phyloP scores from a whole-genome alignment of 2,113 vertebrate species.

The Myotis yumanensis region DNA sequence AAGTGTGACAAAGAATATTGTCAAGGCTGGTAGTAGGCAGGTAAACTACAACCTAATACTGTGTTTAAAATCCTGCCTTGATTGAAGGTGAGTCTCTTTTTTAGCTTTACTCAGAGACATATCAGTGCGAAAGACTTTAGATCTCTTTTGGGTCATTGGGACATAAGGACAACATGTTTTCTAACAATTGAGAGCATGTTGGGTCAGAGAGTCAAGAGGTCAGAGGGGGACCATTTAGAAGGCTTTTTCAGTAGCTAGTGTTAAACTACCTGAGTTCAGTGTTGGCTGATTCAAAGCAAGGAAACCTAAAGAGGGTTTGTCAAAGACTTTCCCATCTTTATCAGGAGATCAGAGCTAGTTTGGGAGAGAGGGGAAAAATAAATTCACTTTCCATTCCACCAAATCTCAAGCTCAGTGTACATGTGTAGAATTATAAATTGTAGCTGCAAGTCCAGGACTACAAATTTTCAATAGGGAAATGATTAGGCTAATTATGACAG shows the following conservation, averaged over 20 bases:
- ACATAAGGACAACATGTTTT: neutral
- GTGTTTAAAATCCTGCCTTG: neutral
- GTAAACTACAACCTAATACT: neutral
- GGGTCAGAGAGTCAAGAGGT: neutral
- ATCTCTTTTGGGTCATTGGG: neutral
- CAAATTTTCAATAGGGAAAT: slow-evolving; percentile 52
- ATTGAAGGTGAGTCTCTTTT: neutral
- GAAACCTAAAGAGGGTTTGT: neutral
- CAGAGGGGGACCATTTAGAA: neutral
- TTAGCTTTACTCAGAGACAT: neutral
- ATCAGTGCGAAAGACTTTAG: neutral
- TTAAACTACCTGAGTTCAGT: neutral
- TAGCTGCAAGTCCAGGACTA: slow-evolving; percentile 37
- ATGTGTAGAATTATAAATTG: neutral
- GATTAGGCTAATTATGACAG: slow-evolving; percentile 46
- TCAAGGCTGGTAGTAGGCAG: neutral
- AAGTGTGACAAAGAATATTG: neutral
- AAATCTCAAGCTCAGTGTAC: neutral
- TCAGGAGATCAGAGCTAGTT: neutral
- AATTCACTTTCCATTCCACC: neutral
- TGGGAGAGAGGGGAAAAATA: neutral
- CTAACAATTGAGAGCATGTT: neutral
- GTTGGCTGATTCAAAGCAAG: neutral
- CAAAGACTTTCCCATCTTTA: neutral
- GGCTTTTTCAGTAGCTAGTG: neutral